phyloP scores from a whole-genome alignment of 2,888 invertebrate genomes.

The Leucoptera coffeella region DNA sequence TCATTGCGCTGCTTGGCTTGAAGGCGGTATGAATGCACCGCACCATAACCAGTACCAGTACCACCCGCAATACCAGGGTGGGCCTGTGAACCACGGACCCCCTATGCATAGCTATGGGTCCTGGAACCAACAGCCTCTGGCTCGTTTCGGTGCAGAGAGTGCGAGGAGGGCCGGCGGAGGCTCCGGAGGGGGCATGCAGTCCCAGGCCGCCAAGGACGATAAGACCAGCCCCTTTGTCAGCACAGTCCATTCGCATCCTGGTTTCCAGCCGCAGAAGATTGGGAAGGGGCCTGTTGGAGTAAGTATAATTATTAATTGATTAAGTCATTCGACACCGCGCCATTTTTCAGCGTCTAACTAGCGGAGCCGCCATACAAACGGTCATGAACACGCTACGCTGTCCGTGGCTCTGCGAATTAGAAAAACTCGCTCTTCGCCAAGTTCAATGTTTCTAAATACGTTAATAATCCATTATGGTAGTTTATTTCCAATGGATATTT shows the following conservation, averaged over 20 bases:
- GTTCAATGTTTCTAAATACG: no score
- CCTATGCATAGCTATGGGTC: slow-evolving; percentile 14
- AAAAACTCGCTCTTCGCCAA: no score
- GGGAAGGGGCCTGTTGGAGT: slow-evolving; percentile 64
- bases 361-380: no score
- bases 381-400: no score
- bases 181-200: slow-evolving; percentile 11
- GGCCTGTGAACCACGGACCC: slow-evolving; percentile 12
- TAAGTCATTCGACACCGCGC: no score
- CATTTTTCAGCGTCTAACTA: no score
- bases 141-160: slow-evolving; percentile 48
- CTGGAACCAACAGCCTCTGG: slow-evolving; percentile 23
- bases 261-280: slow-evolving; percentile 89
- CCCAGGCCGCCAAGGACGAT: slow-evolving; percentile 45
- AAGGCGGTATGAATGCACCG: slow-evolving; percentile 53
- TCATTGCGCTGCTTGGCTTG: slow-evolving; percentile 52
- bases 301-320: no score
- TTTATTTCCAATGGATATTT: no score
- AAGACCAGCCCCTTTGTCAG: slow-evolving; percentile 82
- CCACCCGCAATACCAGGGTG: slow-evolving; percentile 45
- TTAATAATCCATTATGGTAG: no score
- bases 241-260: slow-evolving; percentile 85
- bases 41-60: slow-evolving; percentile 52
- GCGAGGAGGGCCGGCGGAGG: slow-evolving; percentile 19
- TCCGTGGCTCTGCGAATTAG: no score